Evolutionary conservation across 2,797 vertebrate genomes (phyloP).

Genomic region (Nyctalus aviator): DNA sequence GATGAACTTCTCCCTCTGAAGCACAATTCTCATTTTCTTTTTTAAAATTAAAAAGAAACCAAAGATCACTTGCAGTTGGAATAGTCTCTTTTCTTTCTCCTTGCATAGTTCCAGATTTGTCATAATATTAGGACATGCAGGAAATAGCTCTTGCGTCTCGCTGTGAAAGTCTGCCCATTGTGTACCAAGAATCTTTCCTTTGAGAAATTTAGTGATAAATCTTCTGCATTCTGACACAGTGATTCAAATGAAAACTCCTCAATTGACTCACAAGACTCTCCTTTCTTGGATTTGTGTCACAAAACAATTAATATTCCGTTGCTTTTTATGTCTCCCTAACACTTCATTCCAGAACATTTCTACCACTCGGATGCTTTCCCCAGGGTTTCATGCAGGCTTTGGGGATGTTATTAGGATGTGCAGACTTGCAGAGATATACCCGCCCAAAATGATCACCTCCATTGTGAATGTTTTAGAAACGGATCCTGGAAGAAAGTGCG

Average conservation of each 20-base stretch:
- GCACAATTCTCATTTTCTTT: conserved; percentile 19
- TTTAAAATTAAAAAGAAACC: background rate
- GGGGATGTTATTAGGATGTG: conserved; percentile 63
- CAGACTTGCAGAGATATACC: conserved; percentile 70
- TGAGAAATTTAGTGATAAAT: conserved; percentile 29
- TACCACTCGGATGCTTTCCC: conserved; percentile 60
- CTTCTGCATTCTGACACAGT: background rate
- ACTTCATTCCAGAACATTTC: conserved; percentile 65
- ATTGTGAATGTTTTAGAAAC: conserved; percentile 75
- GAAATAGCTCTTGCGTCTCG: conserved; percentile 52
- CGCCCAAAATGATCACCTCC: conserved; percentile 68
- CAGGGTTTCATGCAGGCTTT: conserved; percentile 52
- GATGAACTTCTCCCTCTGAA: background rate
- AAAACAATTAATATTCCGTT: conserved; percentile 70
- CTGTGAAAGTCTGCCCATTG: conserved; percentile 45
- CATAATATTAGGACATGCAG: conserved; percentile 66
- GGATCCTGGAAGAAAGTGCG: conserved; percentile 71
- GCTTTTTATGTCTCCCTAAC: conserved; percentile 54
- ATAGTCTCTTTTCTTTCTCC: conserved; percentile 11
- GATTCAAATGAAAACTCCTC: conserved; percentile 49
- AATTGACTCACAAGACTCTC: conserved; percentile 5
- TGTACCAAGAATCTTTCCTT: conserved; percentile 33
- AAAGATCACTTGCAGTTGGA: background rate
- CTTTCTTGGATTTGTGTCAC: conserved; percentile 57
- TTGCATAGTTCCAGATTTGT: conserved; percentile 53